Evolutionary conservation across 2,113 vertebrate species (phyloP).

Genomic region (Channa maculata): DNA sequence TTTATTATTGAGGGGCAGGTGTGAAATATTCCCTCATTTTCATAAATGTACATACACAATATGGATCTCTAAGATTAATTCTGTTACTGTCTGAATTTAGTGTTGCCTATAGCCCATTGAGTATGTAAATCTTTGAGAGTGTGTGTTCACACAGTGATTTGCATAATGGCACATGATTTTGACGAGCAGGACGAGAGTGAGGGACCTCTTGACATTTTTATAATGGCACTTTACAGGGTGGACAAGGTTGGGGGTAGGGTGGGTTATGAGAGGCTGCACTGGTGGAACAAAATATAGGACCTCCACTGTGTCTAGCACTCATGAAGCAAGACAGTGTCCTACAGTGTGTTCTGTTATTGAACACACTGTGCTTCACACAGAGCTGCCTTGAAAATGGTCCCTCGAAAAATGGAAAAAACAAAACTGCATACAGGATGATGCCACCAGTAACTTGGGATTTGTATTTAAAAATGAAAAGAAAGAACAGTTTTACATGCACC

Average conservation of each 20-base stretch:
- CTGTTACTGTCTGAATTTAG: constrained; percentile 63
- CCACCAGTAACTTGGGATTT: neutral
- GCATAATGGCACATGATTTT: constrained; percentile 82
- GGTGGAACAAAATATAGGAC: constrained; percentile 63
- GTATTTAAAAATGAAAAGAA: neutral
- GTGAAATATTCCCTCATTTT: constrained; percentile 51
- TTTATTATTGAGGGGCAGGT: constrained; percentile 45
- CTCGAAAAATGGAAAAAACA: constrained; percentile 7
- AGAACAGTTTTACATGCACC: neutral
- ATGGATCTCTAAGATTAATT: constrained; percentile 52
- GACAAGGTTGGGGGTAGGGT: constrained; percentile 72
- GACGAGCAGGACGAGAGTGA: constrained; percentile 73
- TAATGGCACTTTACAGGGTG: constrained; percentile 81
- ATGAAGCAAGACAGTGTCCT: constrained; percentile 47
- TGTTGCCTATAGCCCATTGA: constrained; percentile 57
- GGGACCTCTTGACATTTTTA: constrained; percentile 81
- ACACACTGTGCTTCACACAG: neutral
- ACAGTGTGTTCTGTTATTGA: constrained; percentile 31
- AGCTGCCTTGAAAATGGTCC: neutral
- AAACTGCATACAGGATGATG: constrained; percentile 9
- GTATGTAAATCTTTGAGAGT: constrained; percentile 74
- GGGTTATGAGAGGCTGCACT: constrained; percentile 44
- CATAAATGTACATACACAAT: constrained; percentile 42
- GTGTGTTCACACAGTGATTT: constrained; percentile 77
- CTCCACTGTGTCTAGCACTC: constrained; percentile 46